phyloP scores from a whole-genome alignment of 92 coral and sea anemone genomes.

The Porites evermanni region DNA sequence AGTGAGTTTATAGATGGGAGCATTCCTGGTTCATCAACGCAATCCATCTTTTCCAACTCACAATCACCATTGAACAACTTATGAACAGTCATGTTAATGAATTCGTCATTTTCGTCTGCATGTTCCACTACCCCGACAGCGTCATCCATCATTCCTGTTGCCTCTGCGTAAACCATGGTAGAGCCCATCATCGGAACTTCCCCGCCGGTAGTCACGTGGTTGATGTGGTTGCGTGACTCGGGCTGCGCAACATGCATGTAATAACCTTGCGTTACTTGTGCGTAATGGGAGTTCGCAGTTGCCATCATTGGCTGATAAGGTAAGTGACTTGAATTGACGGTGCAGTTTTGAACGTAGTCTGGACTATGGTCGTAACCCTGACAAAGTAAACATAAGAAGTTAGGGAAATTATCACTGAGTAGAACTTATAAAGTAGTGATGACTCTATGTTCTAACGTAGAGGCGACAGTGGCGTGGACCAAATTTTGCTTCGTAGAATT shows the following conservation, averaged over 20 bases:
- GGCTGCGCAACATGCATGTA: slow-evolving; percentile 70
- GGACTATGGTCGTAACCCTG: slow-evolving; percentile 25
- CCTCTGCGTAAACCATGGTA: slow-evolving; percentile 73
- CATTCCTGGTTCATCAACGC: slow-evolving; percentile 80
- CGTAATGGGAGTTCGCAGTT: slow-evolving; percentile 36
- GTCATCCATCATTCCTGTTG: slow-evolving; percentile 76
- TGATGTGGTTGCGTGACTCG: slow-evolving; percentile 64
- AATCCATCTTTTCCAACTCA: slow-evolving; percentile 91
- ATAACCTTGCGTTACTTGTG: slow-evolving; percentile 61
- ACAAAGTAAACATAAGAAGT: neutral
- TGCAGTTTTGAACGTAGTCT: slow-evolving; percentile 36
- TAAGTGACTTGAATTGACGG: neutral
- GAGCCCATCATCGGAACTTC: slow-evolving; percentile 78
- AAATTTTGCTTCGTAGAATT: too few relatives aligned
- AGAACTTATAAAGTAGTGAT: neutral
- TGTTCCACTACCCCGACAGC: slow-evolving; percentile 64
- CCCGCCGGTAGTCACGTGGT: slow-evolving; percentile 57
- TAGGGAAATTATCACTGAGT: neutral
- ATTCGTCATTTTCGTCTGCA: slow-evolving; percentile 88
- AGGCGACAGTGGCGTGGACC: too few relatives aligned
- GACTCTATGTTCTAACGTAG: too few relatives aligned
- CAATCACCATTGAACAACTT: slow-evolving; percentile 92
- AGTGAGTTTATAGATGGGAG: slow-evolving; percentile 97
- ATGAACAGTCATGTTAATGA: slow-evolving; percentile 88
- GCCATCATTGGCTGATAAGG: slow-evolving; percentile 58